Conservation (phyloP, 2,888 invertebrate genomes). For the Xanthorhoe designata region DNA sequence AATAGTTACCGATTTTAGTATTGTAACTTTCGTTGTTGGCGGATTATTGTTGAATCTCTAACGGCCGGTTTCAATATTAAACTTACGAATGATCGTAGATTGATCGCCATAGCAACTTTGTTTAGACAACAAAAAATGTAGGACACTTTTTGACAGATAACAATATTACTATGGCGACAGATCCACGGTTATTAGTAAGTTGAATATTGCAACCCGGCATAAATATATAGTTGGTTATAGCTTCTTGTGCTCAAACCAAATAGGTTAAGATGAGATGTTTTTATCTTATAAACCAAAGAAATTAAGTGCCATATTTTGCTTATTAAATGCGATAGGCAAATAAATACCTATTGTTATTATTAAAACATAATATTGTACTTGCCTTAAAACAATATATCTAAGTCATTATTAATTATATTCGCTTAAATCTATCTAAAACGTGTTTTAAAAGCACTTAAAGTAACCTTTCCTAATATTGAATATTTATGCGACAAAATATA, state of each 20-base stretch:
- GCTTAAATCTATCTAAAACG: neutral
- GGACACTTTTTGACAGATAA: too few relatives aligned
- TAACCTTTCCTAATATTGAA: neutral
- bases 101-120: too few relatives aligned
- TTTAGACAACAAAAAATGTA: too few relatives aligned
- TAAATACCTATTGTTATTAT: neutral
- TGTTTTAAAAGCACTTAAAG: slow-evolving; percentile 5
- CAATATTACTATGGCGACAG: too few relatives aligned
- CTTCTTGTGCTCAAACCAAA: slow-evolving; percentile 19
- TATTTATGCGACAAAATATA: slow-evolving; percentile 14
- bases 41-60: neutral
- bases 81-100: too few relatives aligned
- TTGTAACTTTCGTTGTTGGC: neutral
- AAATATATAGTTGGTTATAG: neutral
- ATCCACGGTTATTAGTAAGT: too few relatives aligned
- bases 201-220: too few relatives aligned
- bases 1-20: slow-evolving; percentile 10
- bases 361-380: too few relatives aligned
- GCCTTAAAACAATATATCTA: neutral
- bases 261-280: slow-evolving; percentile 16
- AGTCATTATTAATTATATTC: neutral
- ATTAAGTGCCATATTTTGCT: neutral
- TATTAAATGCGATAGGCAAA: neutral
- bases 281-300: neutral
- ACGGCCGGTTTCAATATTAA: too few relatives aligned